Evolutionary conservation across 2,113 vertebrate genomes (phyloP).

Genomic region (Lophius piscatorius): DNA sequence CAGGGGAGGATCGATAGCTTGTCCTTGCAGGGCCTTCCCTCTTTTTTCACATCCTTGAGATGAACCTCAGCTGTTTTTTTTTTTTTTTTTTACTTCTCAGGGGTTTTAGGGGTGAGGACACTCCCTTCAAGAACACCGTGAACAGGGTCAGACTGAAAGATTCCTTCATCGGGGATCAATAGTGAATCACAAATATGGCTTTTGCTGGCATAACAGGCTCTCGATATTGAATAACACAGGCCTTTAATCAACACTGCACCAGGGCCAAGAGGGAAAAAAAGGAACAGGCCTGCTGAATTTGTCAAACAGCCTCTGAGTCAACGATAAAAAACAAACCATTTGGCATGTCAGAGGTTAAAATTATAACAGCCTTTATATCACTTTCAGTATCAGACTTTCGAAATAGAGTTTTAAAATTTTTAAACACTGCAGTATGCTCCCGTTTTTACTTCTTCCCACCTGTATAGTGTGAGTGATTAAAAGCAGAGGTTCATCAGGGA

Average conservation of each 20-base stretch:
- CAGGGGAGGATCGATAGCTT: conserved; percentile 52
- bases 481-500: conserved; percentile 31
- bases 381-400: conserved; percentile 21
- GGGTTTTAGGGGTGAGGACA: too few relatives aligned
- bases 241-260: conserved; percentile 32
- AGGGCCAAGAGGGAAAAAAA: neutral
- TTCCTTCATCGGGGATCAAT: too few relatives aligned
- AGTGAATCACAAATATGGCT: conserved; percentile 56
- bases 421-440: conserved; percentile 13
- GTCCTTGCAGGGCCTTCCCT: conserved; percentile 63
- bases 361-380: conserved; percentile 16
- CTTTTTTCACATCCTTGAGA: too few relatives aligned
- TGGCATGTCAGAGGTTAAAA: conserved; percentile 20
- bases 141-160: conserved; percentile 23
- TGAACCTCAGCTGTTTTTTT: too few relatives aligned
- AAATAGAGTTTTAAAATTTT: conserved; percentile 25
- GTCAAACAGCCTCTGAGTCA: conserved; percentile 35
- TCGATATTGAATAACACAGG: conserved; percentile 43
- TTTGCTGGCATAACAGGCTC: conserved; percentile 26
- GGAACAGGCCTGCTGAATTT: conserved; percentile 13
- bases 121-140: too few relatives aligned
- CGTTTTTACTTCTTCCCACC: neutral
- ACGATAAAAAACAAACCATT: conserved; percentile 31
- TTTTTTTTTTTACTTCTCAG: too few relatives aligned
- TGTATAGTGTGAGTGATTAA: conserved; percentile 7